Percentiles rank a stretch among this genome's conserved stretches.
phyloP scores from a whole-genome alignment of 2,888 invertebrate genomes.

The Megamerina dolium region DNA sequence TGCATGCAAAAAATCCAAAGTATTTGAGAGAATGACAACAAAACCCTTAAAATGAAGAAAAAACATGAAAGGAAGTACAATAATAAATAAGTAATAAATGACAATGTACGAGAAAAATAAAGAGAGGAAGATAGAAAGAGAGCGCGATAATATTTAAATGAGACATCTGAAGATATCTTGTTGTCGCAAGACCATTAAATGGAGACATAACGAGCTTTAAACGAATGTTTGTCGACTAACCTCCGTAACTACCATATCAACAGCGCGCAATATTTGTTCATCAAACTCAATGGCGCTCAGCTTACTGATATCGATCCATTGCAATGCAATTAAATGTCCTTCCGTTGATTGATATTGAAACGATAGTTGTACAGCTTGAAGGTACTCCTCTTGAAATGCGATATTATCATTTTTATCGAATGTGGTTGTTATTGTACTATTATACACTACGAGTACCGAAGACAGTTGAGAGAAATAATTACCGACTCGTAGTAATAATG shows the following conservation, averaged over 20 bases:
- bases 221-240: constrained; percentile 20
- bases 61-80: constrained; percentile 6
- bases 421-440: constrained; percentile 17
- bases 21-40: constrained; percentile 37
- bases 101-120: neutral
- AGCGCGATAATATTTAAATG: too few species aligned
- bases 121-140: neutral
- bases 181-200: too few species aligned
- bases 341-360: constrained; percentile 23
- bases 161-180: too few species aligned
- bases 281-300: constrained; percentile 25
- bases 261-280: constrained; percentile 30
- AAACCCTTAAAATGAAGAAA: constrained; percentile 33
- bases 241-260: constrained; percentile 35
- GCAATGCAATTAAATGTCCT: constrained; percentile 26
- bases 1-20: constrained; percentile 35
- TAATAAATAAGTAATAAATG: neutral
- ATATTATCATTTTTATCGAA: constrained; percentile 6
- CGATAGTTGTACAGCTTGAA: constrained; percentile 31
- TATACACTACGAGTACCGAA: constrained; percentile 38
- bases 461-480: constrained; percentile 35
- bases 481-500: constrained; percentile 31
- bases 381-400: constrained; percentile 29
- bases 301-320: constrained; percentile 39
- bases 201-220: neutral